A percentile compares a stretch with the other conserved stretches of the same genome.
Evolutionary conservation across 2,113 vertebrate species (phyloP).

Genomic region (Megaptera novaeangliae): DNA sequence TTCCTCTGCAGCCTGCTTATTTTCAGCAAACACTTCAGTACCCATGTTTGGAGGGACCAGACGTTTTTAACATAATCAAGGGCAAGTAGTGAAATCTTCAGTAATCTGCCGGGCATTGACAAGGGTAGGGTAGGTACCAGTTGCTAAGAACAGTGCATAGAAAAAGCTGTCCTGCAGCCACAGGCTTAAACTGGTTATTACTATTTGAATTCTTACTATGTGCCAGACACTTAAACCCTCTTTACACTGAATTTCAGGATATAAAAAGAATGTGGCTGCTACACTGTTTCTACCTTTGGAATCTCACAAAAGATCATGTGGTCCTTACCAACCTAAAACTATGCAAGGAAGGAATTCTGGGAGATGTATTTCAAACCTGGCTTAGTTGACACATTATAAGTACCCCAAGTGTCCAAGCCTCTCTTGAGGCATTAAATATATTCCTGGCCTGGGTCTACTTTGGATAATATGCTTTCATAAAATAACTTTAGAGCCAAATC

Average conservation of each 20-base stretch:
- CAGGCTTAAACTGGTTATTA: background rate
- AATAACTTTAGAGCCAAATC: background rate
- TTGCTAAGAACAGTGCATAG: background rate
- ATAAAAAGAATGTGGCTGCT: background rate
- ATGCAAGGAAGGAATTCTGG: background rate
- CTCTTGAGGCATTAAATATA: background rate
- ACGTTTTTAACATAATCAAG: background rate
- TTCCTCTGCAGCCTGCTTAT: background rate
- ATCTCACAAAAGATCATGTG: background rate
- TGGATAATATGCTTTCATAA: background rate
- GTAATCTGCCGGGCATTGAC: background rate
- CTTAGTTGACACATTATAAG: background rate
- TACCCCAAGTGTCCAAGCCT: background rate
- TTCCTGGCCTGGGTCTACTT: background rate
- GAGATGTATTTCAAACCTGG: background rate
- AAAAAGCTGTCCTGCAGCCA: background rate
- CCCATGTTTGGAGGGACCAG: background rate
- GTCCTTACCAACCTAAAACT: background rate
- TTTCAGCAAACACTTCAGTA: background rate
- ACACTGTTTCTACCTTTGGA: background rate
- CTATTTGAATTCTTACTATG: too few species aligned
- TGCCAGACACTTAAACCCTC: background rate
- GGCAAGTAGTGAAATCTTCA: background rate
- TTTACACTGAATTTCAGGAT: background rate
- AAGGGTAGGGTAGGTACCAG: too few species aligned